phyloP scores from a whole-genome alignment of 2,888 invertebrate genomes.

The Drosophila anomalata region DNA sequence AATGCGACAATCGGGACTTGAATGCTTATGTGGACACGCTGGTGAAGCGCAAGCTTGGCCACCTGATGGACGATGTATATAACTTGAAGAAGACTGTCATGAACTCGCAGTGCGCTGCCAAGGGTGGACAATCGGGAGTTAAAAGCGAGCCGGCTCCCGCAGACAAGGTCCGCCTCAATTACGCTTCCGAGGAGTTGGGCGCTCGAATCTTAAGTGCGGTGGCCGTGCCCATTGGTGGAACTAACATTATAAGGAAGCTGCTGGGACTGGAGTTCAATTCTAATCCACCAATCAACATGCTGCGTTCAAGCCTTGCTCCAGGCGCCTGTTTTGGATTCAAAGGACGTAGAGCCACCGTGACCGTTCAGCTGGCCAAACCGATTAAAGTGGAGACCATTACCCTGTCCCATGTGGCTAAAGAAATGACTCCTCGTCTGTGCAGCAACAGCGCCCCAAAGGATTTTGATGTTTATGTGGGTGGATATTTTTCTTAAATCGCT shows the following conservation, averaged over 20 bases:
- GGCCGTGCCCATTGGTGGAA: conserved; percentile 61
- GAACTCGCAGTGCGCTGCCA: conserved; percentile 25
- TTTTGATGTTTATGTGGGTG: conserved; percentile 70
- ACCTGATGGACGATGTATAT: conserved; percentile 72
- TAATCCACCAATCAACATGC: conserved; percentile 74
- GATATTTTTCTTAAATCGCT: neutral
- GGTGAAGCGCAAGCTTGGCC: conserved; percentile 63
- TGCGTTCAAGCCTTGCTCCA: conserved; percentile 59
- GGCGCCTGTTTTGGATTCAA: conserved; percentile 75
- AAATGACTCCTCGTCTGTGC: conserved; percentile 60
- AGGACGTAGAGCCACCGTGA: conserved; percentile 57
- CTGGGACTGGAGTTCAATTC: conserved; percentile 68
- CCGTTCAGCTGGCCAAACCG: conserved; percentile 58
- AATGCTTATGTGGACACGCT: conserved; percentile 55
- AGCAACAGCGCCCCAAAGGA: conserved; percentile 74
- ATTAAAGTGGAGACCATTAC: conserved; percentile 64
- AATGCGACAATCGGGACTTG: conserved; percentile 38
- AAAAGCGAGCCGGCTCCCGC: neutral
- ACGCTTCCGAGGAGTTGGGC: conserved; percentile 74
- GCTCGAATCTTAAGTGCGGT: conserved; percentile 59
- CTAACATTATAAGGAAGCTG: conserved; percentile 50
- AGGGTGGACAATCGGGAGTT: neutral
- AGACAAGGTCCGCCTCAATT: conserved; percentile 62
- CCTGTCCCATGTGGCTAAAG: conserved; percentile 67
- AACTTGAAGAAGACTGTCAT: conserved; percentile 63